Percentiles rank a stretch among this genome's conserved stretches.
These are phyloP conservation scores for Phalacrocorax aristotelis DNA, from an alignment of 2,113 vertebrate species.

Conservation along the genomic window DNA sequence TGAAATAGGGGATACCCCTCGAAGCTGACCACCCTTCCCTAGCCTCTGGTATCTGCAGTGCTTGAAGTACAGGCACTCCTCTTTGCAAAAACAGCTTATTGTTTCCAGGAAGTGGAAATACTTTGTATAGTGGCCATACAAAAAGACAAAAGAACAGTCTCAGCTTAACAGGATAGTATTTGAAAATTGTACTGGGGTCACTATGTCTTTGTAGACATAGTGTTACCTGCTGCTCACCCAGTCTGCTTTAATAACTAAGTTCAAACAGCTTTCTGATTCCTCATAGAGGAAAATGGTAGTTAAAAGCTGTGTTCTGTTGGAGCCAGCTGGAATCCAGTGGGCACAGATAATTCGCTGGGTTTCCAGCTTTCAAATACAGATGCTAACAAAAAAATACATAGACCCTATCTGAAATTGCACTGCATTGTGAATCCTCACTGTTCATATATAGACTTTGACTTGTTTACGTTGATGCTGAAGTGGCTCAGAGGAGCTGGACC, in stretches of 20 bases:
- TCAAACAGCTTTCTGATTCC: background rate
- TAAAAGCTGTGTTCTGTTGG: background rate
- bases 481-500: background rate
- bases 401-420: background rate
- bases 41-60: background rate
- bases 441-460: background rate
- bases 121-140: background rate
- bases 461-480: background rate
- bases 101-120: background rate
- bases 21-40: background rate
- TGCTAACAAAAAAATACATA: background rate
- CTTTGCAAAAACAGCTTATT: background rate
- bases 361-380: background rate
- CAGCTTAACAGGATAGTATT: background rate
- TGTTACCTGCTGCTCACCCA: background rate
- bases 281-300: background rate
- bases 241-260: background rate
- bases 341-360: background rate
- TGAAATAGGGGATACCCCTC: background rate
- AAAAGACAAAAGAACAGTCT: background rate
- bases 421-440: background rate
- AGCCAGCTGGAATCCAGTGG: conserved; percentile 8
- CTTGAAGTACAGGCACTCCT: background rate
- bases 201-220: background rate
- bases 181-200: background rate